A percentile compares a stretch with the other conserved stretches of the same genome.
Evolutionary conservation across 2,888 invertebrate species (phyloP).

Genomic region (Gonocerus acuteangulatus): DNA sequence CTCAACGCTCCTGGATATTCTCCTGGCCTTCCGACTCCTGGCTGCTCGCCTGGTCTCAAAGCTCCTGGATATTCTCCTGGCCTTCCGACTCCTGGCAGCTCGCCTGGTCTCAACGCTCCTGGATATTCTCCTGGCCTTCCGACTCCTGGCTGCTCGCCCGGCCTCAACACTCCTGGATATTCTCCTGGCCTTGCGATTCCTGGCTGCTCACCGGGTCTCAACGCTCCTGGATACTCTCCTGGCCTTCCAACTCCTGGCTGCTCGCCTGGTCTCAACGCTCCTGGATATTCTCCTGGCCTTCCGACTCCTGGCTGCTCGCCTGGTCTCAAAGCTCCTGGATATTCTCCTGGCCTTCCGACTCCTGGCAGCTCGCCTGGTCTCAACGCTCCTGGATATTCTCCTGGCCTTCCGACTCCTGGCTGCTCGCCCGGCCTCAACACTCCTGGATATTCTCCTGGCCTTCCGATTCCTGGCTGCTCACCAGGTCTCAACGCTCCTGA

Average conservation of each 20-base stretch:
- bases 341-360: slow-evolving; percentile 26
- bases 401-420: slow-evolving; percentile 20
- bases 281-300: slow-evolving; percentile 29
- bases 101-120: slow-evolving; percentile 22
- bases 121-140: slow-evolving; percentile 32
- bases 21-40: slow-evolving; percentile 24
- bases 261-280: slow-evolving; percentile 26
- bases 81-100: slow-evolving; percentile 21
- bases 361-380: slow-evolving; percentile 20
- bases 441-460: slow-evolving; percentile 31
- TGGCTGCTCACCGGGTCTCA: slow-evolving; percentile 18
- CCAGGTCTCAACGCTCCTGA: slow-evolving; percentile 16
- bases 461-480: slow-evolving; percentile 26
- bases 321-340: slow-evolving; percentile 18
- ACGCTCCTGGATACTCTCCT: slow-evolving; percentile 28
- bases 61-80: slow-evolving; percentile 24
- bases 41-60: slow-evolving; percentile 24
- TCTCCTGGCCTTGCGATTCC: slow-evolving; percentile 20
- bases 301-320: slow-evolving; percentile 15
- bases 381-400: slow-evolving; percentile 23
- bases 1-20: slow-evolving; percentile 12
- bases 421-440: slow-evolving; percentile 23
- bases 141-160: slow-evolving; percentile 29
- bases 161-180: slow-evolving; percentile 8
- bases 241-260: slow-evolving; percentile 30